phyloP scores from a whole-genome alignment of 2,113 vertebrate genomes.

The Canis aureus region DNA sequence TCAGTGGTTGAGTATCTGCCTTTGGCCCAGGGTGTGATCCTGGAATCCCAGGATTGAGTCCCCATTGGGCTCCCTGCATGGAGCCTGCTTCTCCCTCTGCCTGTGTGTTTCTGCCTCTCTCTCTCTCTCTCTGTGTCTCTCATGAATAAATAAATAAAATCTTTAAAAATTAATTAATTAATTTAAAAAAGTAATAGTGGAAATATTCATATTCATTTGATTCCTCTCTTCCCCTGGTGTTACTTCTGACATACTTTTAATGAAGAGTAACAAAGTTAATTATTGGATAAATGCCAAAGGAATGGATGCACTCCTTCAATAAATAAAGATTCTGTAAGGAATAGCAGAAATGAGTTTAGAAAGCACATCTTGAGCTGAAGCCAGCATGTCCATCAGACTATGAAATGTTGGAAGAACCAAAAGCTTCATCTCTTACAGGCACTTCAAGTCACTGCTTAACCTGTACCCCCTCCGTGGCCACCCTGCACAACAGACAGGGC shows the following conservation, averaged over 20 bases:
- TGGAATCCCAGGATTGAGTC: too few relatives aligned
- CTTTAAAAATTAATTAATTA: not conserved
- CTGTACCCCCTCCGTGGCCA: too few relatives aligned
- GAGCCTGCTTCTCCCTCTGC: too few relatives aligned
- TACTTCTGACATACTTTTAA: not conserved
- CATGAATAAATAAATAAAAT: not conserved
- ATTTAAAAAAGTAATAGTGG: not conserved
- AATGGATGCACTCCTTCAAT: not conserved
- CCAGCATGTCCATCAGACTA: not conserved
- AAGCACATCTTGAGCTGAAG: not conserved
- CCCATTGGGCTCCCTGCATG: too few relatives aligned
- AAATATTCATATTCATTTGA: not conserved
- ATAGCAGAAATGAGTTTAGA: not conserved
- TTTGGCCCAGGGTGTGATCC: too few relatives aligned
- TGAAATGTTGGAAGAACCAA: not conserved
- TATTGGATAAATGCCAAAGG: conserved; percentile 16
- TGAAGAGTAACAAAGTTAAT: not conserved
- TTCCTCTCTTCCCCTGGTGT: not conserved
- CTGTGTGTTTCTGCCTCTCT: too few relatives aligned
- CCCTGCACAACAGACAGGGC: not conserved
- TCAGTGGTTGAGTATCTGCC: too few relatives aligned
- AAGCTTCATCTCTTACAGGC: not conserved
- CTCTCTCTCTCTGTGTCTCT: not conserved
- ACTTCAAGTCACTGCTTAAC: not conserved
- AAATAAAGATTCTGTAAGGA: not conserved